Conservation (phyloP, 2,113 vertebrate genomes). For the Cranoglanis bouderius region DNA sequence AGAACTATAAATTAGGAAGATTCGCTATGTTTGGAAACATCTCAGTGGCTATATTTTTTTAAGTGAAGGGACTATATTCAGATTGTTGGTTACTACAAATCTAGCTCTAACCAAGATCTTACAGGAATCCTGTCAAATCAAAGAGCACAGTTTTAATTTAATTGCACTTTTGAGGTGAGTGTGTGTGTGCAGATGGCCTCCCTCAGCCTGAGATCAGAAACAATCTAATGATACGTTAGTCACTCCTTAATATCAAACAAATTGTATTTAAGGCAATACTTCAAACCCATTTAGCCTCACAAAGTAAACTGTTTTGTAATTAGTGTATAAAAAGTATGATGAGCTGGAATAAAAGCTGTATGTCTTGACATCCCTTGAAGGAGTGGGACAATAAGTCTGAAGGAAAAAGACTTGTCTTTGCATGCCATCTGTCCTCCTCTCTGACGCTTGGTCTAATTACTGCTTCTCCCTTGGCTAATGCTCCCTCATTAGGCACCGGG, state of each 20-base stretch:
- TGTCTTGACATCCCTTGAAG: constrained; percentile 57
- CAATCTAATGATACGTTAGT: background rate
- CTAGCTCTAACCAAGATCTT: background rate
- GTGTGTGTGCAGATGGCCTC: background rate
- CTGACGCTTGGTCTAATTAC: constrained; percentile 82
- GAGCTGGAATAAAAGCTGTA: constrained; percentile 54
- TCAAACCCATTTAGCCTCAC: constrained; percentile 40
- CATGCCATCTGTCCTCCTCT: constrained; percentile 80
- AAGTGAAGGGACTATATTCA: background rate
- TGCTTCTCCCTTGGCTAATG: constrained; percentile 79
- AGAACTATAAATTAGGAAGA: background rate
- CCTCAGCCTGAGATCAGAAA: constrained; percentile 11
- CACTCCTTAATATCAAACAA: background rate
- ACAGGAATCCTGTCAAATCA: background rate
- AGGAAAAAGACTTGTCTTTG: constrained; percentile 76
- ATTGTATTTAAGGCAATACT: constrained; percentile 29
- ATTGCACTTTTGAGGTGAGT: background rate
- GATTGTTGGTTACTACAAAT: background rate
- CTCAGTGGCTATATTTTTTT: background rate
- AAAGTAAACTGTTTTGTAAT: constrained; percentile 50
- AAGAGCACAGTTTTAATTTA: background rate
- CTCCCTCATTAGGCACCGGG: constrained; percentile 80
- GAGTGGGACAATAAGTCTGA: constrained; percentile 65
- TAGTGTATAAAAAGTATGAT: constrained; percentile 58
- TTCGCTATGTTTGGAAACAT: constrained; percentile 15